These are phyloP conservation scores for Melieria omissa DNA, from an alignment of 2,888 invertebrate species.

Conservation along the genomic window DNA sequence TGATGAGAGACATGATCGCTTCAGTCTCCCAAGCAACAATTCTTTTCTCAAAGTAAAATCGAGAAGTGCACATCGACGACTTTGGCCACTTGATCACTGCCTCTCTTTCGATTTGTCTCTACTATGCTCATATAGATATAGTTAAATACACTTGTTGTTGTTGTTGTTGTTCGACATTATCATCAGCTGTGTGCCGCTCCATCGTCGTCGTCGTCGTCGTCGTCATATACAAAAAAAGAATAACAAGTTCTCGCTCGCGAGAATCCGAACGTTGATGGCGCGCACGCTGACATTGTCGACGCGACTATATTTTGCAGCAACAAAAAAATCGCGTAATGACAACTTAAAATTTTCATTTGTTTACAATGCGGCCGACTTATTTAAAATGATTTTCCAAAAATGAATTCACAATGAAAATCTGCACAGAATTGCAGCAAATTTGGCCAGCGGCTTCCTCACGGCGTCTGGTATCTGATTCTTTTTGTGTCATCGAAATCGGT, in stretches of 20 bases:
- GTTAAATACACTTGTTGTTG: background rate
- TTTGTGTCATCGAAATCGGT: conserved; percentile 55
- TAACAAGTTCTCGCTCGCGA: background rate
- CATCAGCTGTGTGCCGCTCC: background rate
- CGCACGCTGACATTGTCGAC: conserved; percentile 21
- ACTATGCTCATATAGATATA: background rate
- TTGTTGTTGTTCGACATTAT: background rate
- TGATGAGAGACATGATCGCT: too few relatives aligned
- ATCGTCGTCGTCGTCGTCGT: background rate
- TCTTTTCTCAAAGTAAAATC: too few relatives aligned
- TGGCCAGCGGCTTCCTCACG: background rate
- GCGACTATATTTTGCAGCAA: background rate
- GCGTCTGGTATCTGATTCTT: conserved; percentile 54
- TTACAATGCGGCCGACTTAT: conserved; percentile 46
- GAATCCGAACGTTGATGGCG: background rate
- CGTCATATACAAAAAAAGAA: background rate
- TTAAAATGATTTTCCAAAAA: conserved; percentile 61
- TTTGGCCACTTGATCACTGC: too few relatives aligned
- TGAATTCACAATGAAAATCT: conserved; percentile 50
- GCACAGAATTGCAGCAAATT: conserved; percentile 35
- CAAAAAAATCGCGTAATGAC: conserved; percentile 21
- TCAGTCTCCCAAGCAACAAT: too few relatives aligned
- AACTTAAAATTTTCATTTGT: conserved; percentile 33
- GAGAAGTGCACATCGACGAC: too few relatives aligned
- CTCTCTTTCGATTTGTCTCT: background rate